phyloP scores from a whole-genome alignment of 2,888 invertebrate species.

The Barypeithes pellucidus region DNA sequence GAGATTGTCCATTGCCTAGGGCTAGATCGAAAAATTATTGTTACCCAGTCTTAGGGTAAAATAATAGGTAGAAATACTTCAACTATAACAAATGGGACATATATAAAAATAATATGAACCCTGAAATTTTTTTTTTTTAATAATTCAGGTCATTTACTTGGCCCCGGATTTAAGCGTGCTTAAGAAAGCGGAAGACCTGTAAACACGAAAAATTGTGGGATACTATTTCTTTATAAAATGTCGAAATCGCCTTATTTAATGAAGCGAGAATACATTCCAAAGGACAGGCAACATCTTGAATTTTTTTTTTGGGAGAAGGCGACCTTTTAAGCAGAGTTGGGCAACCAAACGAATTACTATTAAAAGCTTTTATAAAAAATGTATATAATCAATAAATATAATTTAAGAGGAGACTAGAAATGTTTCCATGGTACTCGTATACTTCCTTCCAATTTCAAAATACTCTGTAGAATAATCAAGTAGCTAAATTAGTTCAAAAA shows the following conservation, averaged over 20 bases:
- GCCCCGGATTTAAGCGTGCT: background rate
- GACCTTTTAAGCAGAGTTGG: background rate
- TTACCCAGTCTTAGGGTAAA: no score
- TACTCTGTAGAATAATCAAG: no score
- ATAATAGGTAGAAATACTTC: background rate
- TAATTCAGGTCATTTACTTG: background rate
- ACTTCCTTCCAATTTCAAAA: no score
- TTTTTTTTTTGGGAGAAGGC: slow-evolving; percentile 11
- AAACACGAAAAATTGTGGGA: slow-evolving; percentile 11
- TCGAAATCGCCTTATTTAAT: slow-evolving; percentile 33
- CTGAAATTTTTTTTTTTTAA: background rate
- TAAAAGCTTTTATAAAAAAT: no score
- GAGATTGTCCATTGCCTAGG: no score
- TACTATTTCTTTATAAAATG: slow-evolving; percentile 26
- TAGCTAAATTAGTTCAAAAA: no score
- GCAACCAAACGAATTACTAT: no score
- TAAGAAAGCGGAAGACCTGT: slow-evolving; percentile 16
- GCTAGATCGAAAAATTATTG: no score
- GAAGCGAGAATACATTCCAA: slow-evolving; percentile 30
- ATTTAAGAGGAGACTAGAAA: no score
- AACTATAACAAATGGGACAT: background rate
- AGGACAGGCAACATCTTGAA: slow-evolving; percentile 29
- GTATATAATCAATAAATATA: no score
- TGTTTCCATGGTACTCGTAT: no score
- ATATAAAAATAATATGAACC: no score